A percentile compares a stretch with the other conserved stretches of the same genome.
Evolutionary conservation across 2,888 invertebrate species (phyloP).

Genomic region (Lasioglossum villosulum): DNA sequence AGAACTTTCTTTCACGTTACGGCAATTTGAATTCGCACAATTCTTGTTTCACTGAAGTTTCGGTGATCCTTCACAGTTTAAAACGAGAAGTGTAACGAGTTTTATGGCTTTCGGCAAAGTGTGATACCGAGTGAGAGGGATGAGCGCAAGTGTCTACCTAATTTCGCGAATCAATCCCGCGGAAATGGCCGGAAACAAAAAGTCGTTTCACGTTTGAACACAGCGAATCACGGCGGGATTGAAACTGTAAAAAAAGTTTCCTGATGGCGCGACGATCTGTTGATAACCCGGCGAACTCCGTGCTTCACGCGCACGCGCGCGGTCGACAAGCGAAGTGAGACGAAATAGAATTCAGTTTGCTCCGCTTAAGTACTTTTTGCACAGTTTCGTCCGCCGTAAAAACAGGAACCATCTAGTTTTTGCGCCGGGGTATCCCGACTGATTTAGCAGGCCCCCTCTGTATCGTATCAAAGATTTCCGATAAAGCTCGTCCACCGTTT

Average conservation of each 20-base stretch:
- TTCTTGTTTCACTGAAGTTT: background rate
- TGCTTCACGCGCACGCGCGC: background rate
- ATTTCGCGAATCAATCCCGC: constrained; percentile 6
- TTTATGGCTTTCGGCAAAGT: background rate
- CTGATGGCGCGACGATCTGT: background rate
- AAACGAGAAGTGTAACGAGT: background rate
- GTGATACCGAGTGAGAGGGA: background rate
- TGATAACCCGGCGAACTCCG: background rate
- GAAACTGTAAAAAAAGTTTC: constrained; percentile 2
- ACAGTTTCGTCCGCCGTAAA: background rate
- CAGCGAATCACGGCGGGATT: background rate
- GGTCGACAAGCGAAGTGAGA: background rate
- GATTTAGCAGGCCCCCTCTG: constrained; percentile 26
- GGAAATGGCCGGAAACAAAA: background rate
- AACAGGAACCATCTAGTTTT: background rate
- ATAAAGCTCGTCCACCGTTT: constrained; percentile 11
- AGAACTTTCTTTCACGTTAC: background rate
- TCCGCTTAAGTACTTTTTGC: background rate
- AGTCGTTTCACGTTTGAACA: constrained; percentile 4
- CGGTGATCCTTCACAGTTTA: background rate
- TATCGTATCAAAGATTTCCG: constrained; percentile 32
- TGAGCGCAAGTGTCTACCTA: background rate
- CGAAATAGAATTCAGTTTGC: constrained; percentile 26
- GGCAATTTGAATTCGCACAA: background rate
- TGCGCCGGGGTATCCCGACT: background rate